phyloP scores from a whole-genome alignment of 2,888 invertebrate species.

The Amblyjoppa fuscipennis region DNA sequence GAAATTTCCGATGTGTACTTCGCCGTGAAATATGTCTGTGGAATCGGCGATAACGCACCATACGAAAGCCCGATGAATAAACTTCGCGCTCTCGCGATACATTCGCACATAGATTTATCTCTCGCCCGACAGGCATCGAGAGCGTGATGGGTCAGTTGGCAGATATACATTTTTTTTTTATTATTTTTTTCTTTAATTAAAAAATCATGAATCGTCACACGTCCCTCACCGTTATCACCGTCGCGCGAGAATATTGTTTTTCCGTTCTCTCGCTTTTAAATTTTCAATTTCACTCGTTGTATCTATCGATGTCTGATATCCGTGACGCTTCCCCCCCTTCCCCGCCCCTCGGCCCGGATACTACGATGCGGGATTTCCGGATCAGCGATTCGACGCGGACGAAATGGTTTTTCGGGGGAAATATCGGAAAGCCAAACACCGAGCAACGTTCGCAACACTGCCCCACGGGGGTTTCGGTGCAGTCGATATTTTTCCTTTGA shows the following conservation, averaged over 20 bases:
- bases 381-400: constrained; percentile 58
- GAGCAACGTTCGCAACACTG: neutral
- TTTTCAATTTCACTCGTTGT: constrained; percentile 60
- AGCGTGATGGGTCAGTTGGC: constrained; percentile 42
- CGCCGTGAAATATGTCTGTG: constrained; percentile 12
- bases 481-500: constrained; percentile 9
- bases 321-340: constrained; percentile 15
- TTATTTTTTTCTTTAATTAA: constrained; percentile 38
- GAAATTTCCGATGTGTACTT: neutral
- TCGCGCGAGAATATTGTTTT: neutral
- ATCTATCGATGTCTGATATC: constrained; percentile 55
- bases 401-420: constrained; percentile 22
- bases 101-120: constrained; percentile 47
- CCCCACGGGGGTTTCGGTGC: neutral
- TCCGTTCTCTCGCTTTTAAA: constrained; percentile 24
- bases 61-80: constrained; percentile 43
- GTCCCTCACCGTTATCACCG: constrained; percentile 7
- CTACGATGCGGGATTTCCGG: constrained; percentile 53
- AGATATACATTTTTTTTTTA: constrained; percentile 39
- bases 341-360: constrained; percentile 1
- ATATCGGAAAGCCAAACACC: constrained; percentile 20
- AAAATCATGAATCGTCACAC: constrained; percentile 54
- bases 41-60: constrained; percentile 28
- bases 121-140: constrained; percentile 40
- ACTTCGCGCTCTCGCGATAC: constrained; percentile 16